Percentiles rank a stretch among this genome's conserved stretches.
Evolutionary conservation across 2,113 vertebrate species (phyloP).

Genomic region (Alexandromys fortis): DNA sequence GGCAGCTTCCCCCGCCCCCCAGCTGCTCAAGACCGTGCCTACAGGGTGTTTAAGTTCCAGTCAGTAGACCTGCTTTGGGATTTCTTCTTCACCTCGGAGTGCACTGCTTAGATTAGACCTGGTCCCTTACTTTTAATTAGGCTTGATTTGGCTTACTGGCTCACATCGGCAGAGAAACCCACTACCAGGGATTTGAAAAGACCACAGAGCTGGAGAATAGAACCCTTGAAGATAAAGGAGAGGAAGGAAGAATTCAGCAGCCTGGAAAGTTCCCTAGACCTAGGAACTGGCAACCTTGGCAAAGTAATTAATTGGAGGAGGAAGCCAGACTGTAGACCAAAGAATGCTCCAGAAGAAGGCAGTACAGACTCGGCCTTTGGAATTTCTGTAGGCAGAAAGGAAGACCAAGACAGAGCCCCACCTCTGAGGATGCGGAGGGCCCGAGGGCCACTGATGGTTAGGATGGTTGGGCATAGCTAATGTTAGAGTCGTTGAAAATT

Average conservation of each 20-base stretch:
- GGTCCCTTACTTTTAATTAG: too few species aligned
- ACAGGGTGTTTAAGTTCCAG: too few species aligned
- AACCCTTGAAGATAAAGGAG: neutral
- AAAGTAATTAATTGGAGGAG: conserved; percentile 41
- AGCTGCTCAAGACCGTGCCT: too few species aligned
- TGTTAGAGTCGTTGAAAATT: neutral
- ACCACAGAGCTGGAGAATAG: neutral
- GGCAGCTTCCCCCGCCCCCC: too few species aligned
- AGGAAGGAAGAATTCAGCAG: neutral
- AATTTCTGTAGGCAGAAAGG: neutral
- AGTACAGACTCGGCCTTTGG: neutral
- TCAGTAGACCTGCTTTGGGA: too few species aligned
- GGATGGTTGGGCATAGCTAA: neutral
- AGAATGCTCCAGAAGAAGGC: conserved; percentile 24
- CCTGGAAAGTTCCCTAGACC: neutral
- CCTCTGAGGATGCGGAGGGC: neutral
- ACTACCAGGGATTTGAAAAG: too few species aligned
- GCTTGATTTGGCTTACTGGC: too few species aligned
- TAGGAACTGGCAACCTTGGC: conserved; percentile 44
- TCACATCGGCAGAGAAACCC: too few species aligned
- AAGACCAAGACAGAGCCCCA: conserved; percentile 6
- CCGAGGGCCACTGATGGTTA: neutral
- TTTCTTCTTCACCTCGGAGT: too few species aligned
- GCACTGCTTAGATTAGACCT: too few species aligned
- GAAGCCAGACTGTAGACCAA: conserved; percentile 52